Evolutionary conservation across 30 jellyfish, hydroid and myxozoan genomes (phyloP), one percentile per base, ranked within the genome.

Genomic region (Cassiopea xamachana): DNA sequence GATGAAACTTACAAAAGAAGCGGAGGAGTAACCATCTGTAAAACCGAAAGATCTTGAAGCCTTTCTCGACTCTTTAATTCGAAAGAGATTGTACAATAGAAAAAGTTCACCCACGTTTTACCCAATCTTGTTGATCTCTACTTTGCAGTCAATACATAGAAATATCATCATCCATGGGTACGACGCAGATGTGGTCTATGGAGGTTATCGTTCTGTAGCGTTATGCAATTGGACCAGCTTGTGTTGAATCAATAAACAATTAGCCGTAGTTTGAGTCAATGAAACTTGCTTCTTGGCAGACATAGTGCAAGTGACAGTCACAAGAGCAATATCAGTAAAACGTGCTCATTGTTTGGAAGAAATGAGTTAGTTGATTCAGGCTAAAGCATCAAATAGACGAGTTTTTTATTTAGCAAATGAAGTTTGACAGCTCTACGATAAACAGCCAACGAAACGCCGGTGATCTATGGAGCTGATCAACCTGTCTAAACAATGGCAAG

Each of bases 401-500:
- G 1, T 45, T 51, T 43, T 49, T 79, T 79, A 67, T 48, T 51
- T 60, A 59, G 87, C 58, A 79, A 79, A 79, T 58, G n/a, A 45
- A 14, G 48, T 45, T 43, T 12, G 43, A 47, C 46, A 8, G 39
- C 55, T 18, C 17, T 44, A 13, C 45, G 5, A 12, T 58, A 79
- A n/a, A 60, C 50, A 17, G 18, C 18, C 45, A 70, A 79, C 9
- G 4, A 49, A 60, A 79, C 5, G 75, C 8, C 67, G 59, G 16
- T 45, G 74, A 5, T 48, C 18, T 17, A 45, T 51, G 87, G 51
- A 55, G 55, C 50, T 60, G 77, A 2, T 50, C 19, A 82, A 68
- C 83, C 90, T 82, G 90, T 10, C 64, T 60, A 67, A 82, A 82
- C 61, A 82, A 49, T 6, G 46, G 59, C 39, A 71, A 46, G 62